Evolutionary conservation across 2,113 vertebrate species (phyloP).

Genomic region (Istiophorus platypterus): DNA sequence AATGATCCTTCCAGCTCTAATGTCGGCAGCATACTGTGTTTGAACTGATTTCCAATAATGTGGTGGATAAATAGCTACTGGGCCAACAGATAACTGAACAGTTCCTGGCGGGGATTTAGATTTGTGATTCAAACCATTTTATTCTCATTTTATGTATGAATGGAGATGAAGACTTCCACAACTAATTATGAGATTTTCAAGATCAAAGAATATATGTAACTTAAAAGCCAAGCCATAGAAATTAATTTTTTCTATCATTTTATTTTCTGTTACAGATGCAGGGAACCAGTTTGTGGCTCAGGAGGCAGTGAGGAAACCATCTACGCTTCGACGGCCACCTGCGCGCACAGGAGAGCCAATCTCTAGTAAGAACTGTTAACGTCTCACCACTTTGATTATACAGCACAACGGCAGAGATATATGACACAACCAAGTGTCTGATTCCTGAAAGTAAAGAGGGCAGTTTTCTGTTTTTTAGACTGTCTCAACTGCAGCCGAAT

Average conservation of each 20-base stretch:
- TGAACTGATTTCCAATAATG: too few relatives aligned
- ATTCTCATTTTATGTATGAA: not conserved
- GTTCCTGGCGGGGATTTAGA: not conserved
- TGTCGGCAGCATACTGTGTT: not conserved
- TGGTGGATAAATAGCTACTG: too few relatives aligned
- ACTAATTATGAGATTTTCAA: not conserved
- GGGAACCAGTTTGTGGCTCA: conserved; percentile 80
- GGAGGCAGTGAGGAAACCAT: conserved; percentile 81
- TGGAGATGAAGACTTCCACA: not conserved
- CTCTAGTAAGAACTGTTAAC: conserved; percentile 81
- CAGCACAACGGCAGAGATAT: not conserved
- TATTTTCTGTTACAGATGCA: conserved; percentile 78
- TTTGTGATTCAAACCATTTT: not conserved
- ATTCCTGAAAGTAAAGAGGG: conserved; percentile 1
- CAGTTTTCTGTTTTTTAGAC: conserved; percentile 73
- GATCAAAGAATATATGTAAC: not conserved
- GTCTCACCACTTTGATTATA: not conserved
- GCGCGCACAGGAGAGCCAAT: conserved; percentile 72
- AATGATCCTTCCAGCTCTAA: not conserved
- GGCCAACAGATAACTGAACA: not conserved
- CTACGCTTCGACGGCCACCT: conserved; percentile 73
- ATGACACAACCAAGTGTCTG: not conserved
- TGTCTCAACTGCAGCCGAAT: conserved; percentile 94
- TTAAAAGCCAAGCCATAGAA: not conserved
- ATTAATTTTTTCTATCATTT: not conserved